Evolutionary conservation across 2,888 invertebrate species (phyloP), one percentile per base, ranked within the genome.

Genomic region (Pristionchus japonicus): DNA sequence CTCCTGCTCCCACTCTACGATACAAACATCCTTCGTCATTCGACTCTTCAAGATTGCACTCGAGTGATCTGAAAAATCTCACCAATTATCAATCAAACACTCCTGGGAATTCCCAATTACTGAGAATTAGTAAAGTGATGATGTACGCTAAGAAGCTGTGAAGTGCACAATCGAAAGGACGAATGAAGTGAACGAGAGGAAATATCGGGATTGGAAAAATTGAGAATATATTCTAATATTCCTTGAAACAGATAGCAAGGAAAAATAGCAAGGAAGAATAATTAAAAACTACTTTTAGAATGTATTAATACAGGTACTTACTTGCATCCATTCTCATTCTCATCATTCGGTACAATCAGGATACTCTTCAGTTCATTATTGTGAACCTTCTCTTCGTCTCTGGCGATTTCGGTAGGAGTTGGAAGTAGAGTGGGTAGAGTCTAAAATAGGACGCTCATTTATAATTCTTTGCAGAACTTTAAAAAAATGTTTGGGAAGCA

Each of bases 1-100:
- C 89, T 3, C 91, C 91, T 0, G 77, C 80, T 74, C 92, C 92
- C 3, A 89, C 90, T 23, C 91, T 89, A 34, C 89, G 89, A 74
- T 92, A 92, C 67, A 90, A 89, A 86, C 92, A 92, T 27, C 89
- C 88, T n/a, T 88, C 87, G 86, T 90, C 89, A 7, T 87, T 83
- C 3, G 89, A 88, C n/a, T 90, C 91, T 27, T 89, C 89, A 6
- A 91, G 85, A 27, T 57, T 87, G 82, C 92, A 92, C 86, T 91
- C 89, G 4, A 92, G 85, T 3, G 90, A 87, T 83, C 91, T 90
- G 77, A 49, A 83, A 64, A n/a, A 70, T 27, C n/a, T 43, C 61
- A 40, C 40, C 2, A 23, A 3, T 40, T 40, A 1, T 67, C 15
- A 3, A 34, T 3, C 70, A n/a, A 6, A 15, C 37, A 37, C 23